Evolutionary conservation across 2,888 invertebrate species (phyloP).

Genomic region (Kryphioiulus occultus): DNA sequence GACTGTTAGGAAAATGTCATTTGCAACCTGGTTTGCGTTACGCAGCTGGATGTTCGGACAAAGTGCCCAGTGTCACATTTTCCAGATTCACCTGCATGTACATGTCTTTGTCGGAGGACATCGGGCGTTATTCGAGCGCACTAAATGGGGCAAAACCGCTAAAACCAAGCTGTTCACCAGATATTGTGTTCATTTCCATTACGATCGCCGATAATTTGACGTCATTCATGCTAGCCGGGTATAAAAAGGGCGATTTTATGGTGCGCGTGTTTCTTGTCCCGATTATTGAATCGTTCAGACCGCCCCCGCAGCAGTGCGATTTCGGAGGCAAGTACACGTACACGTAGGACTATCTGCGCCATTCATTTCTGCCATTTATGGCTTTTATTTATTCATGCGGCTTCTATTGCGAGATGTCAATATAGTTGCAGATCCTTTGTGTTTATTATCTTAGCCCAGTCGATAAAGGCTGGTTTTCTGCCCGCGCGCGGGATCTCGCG

Average conservation of each 20-base stretch:
- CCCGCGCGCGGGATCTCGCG: background rate
- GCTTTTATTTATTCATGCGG: conserved; percentile 9
- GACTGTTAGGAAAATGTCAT: too few species aligned
- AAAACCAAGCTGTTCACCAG: background rate
- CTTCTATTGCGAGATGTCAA: conserved; percentile 8
- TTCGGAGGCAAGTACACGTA: too few species aligned
- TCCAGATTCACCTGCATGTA: too few species aligned
- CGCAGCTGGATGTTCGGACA: too few species aligned
- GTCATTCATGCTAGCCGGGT: background rate
- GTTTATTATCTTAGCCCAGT: conserved; percentile 23
- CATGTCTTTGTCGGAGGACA: background rate
- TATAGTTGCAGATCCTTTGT: conserved; percentile 15
- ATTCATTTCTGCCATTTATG: conserved; percentile 17
- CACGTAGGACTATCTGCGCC: background rate
- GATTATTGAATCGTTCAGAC: background rate
- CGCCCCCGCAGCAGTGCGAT: background rate
- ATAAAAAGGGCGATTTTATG: conserved; percentile 1
- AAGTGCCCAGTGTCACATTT: too few species aligned
- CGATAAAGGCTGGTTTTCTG: background rate
- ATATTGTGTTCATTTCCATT: conserved; percentile 17
- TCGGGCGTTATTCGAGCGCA: background rate
- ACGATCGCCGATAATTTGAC: background rate
- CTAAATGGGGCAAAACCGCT: background rate
- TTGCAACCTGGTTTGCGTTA: too few species aligned
- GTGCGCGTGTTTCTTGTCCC: background rate